phyloP scores from a whole-genome alignment of 2,888 invertebrate genomes.

The Pristionchus fissidentatus region DNA sequence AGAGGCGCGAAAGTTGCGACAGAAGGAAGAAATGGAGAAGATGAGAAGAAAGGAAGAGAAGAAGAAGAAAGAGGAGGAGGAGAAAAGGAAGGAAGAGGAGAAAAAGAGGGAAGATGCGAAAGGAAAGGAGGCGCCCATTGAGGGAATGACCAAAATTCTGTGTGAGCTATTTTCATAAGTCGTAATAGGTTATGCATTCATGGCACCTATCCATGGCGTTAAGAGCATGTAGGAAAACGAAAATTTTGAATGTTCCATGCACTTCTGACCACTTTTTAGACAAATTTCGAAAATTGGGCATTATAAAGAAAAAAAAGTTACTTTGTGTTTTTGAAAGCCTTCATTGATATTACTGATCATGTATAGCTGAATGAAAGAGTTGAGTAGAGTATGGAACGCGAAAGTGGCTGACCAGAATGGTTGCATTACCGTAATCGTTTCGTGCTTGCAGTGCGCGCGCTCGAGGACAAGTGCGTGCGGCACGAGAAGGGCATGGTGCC shows the following conservation, averaged over 20 bases:
- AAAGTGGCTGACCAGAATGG: too few species aligned
- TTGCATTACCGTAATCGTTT: neutral
- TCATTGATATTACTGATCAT: too few species aligned
- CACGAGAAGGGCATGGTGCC: conserved; percentile 29
- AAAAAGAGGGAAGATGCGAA: neutral
- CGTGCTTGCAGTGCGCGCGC: neutral
- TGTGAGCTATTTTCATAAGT: neutral
- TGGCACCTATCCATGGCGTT: too few species aligned
- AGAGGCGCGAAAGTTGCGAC: neutral
- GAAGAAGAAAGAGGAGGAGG: neutral
- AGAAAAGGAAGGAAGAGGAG: neutral
- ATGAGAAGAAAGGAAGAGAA: neutral
- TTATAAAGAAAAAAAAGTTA: too few species aligned
- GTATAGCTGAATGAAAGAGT: too few species aligned
- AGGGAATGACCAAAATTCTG: neutral
- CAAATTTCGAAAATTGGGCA: too few species aligned
- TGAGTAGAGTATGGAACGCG: too few species aligned
- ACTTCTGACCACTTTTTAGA: too few species aligned
- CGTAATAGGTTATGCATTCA: too few species aligned
- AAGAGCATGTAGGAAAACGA: too few species aligned
- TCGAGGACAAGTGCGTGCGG: conserved; percentile 17
- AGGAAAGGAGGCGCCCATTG: conserved; percentile 1
- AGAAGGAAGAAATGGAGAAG: neutral
- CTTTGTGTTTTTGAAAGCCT: too few species aligned
- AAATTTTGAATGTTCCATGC: too few species aligned